These are phyloP conservation scores for Brassicogethes aeneus DNA, from an alignment of 2,888 invertebrate genomes.

Conservation along the genomic window DNA sequence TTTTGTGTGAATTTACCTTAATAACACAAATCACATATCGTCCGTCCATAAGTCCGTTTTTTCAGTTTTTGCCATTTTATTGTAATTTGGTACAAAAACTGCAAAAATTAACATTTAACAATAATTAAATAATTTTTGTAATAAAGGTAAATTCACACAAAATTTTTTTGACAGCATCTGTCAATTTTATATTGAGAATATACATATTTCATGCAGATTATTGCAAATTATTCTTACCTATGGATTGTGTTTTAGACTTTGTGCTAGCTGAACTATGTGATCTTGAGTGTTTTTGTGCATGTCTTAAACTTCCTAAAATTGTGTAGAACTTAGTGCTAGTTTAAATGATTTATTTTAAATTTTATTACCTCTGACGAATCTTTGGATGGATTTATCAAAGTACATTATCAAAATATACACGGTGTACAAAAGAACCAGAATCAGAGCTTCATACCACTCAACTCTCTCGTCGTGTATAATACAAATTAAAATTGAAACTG, in stretches of 20 bases:
- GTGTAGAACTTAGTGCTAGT: constrained; percentile 10
- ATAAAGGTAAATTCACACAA: no score
- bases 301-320: constrained; percentile 42
- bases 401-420: constrained; percentile 62
- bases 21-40: no score
- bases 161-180: no score
- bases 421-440: constrained; percentile 62
- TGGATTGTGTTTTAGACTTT: constrained; percentile 17
- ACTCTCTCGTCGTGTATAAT: constrained; percentile 66
- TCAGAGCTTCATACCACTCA: constrained; percentile 72
- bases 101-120: no score
- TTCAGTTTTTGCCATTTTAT: no score
- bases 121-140: no score
- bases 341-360: no score
- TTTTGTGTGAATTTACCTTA: no score
- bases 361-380: constrained; percentile 59
- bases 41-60: no score
- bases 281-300: constrained; percentile 24
- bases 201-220: no score
- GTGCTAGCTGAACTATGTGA: constrained; percentile 7
- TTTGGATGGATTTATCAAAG: constrained; percentile 71
- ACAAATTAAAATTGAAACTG: constrained; percentile 63
- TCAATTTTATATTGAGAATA: no score
- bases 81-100: no score
- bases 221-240: constrained; percentile 25